phyloP scores from a whole-genome alignment of 2,113 vertebrate species.

The Prunella himalayana region DNA sequence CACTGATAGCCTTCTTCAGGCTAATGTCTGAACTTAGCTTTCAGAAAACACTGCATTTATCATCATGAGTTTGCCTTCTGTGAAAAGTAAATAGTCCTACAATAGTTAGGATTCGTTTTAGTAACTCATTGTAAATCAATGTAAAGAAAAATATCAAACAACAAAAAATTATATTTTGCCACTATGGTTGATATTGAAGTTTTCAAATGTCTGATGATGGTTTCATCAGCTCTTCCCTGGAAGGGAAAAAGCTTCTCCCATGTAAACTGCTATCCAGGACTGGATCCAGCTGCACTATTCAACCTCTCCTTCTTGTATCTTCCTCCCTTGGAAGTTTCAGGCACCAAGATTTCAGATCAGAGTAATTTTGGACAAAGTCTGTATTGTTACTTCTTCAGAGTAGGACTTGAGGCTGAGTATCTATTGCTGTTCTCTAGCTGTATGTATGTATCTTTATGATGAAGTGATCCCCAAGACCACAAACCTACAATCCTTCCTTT shows the following conservation, averaged over 20 bases:
- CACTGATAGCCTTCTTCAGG: neutral
- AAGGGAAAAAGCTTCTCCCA: neutral
- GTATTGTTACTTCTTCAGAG: neutral
- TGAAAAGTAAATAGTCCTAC: neutral
- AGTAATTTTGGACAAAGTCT: neutral
- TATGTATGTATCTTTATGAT: neutral
- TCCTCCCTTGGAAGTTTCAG: neutral
- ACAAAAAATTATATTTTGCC: neutral
- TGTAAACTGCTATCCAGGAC: neutral
- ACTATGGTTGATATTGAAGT: neutral
- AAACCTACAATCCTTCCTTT: neutral
- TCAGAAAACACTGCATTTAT: neutral
- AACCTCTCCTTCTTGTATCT: neutral
- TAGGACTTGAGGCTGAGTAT: neutral
- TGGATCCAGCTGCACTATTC: neutral
- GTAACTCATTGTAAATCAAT: neutral
- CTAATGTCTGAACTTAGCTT: neutral
- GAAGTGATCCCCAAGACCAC: neutral
- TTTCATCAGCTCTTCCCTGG: neutral
- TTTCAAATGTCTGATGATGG: neutral
- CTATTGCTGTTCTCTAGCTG: neutral
- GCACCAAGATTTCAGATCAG: neutral
- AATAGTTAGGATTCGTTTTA: neutral
- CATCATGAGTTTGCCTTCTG: neutral
- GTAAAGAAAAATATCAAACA: neutral